phyloP scores from a whole-genome alignment of 2,113 vertebrate species.

The Cepphus grylle region DNA sequence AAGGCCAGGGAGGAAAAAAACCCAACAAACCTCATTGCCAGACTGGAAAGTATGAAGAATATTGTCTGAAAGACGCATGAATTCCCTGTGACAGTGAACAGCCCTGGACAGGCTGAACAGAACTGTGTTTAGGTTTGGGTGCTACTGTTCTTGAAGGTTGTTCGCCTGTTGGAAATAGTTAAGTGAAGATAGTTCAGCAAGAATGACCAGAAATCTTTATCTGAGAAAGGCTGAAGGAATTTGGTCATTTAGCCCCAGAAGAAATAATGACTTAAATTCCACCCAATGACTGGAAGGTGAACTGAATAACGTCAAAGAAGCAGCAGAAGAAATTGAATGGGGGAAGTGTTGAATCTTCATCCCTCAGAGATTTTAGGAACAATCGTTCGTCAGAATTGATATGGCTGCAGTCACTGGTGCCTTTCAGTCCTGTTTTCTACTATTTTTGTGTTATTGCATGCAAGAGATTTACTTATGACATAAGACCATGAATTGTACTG shows the following conservation, averaged over 20 bases:
- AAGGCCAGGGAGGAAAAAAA: accelerated
- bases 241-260: background rate
- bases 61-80: background rate
- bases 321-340: background rate
- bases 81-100: background rate
- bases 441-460: background rate
- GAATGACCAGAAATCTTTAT: background rate
- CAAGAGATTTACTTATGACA: background rate
- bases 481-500: background rate
- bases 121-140: background rate
- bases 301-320: background rate
- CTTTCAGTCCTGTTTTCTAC: background rate
- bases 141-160: background rate
- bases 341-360: background rate
- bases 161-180: background rate
- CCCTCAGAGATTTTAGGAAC: background rate
- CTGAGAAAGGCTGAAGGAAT: background rate
- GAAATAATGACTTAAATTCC: background rate
- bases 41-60: background rate
- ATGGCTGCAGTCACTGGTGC: background rate
- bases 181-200: background rate
- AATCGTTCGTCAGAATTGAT: background rate
- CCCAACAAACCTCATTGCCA: background rate
- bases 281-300: background rate
- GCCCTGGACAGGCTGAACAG: background rate